Evolutionary conservation across 2,113 vertebrate genomes (phyloP).

Genomic region (Strix aluco): DNA sequence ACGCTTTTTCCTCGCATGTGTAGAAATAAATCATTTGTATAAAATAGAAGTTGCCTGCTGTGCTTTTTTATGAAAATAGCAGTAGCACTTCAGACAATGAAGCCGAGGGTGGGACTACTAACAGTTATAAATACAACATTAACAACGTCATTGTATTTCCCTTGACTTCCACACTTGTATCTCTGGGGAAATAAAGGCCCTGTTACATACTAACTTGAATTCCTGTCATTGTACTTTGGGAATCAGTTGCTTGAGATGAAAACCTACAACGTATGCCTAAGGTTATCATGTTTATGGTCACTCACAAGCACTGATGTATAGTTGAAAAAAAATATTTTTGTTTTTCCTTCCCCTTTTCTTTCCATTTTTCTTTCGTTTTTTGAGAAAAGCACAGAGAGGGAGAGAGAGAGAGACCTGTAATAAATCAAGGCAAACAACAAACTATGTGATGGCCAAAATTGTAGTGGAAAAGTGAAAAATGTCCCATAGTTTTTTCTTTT

Average conservation of each 20-base stretch:
- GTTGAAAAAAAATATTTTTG: neutral
- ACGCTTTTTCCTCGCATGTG: conserved; percentile 24
- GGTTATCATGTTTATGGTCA: conserved; percentile 64
- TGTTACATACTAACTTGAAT: conserved; percentile 69
- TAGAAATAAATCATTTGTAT: conserved; percentile 63
- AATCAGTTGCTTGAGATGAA: conserved; percentile 36
- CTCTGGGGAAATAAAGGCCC: conserved; percentile 76
- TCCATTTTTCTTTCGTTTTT: neutral
- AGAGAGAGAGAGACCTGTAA: neutral
- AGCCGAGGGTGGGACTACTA: conserved; percentile 59
- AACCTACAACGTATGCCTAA: conserved; percentile 14
- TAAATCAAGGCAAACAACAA: conserved; percentile 62
- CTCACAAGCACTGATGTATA: conserved; percentile 22
- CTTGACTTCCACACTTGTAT: conserved; percentile 71
- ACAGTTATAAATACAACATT: conserved; percentile 76
- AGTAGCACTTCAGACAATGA: conserved; percentile 70
- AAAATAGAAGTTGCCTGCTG: conserved; percentile 63
- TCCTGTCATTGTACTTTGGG: conserved; percentile 79
- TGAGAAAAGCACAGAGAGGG: neutral
- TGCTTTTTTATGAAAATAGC: conserved; percentile 71
- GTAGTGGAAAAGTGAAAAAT: conserved; percentile 9
- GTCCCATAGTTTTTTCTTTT: conserved; percentile 17
- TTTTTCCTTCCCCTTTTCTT: no score
- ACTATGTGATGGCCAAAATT: neutral
- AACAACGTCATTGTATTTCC: conserved; percentile 78